phyloP scores from a whole-genome alignment of 2,888 invertebrate genomes.

The Tupiocoris notatus region DNA sequence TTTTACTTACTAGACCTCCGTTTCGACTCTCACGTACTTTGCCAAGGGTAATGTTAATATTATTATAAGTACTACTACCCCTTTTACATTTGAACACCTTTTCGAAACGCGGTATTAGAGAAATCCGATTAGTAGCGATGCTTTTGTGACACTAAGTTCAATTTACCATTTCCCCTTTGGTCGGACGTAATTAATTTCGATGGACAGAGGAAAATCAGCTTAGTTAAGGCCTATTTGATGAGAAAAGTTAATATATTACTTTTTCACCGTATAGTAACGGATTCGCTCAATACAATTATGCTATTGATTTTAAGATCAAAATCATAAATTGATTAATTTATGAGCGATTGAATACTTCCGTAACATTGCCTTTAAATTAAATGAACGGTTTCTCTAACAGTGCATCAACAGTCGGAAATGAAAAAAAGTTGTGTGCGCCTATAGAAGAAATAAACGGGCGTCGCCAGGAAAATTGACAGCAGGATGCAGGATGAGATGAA shows the following conservation, averaged over 20 bases:
- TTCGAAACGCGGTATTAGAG: background rate
- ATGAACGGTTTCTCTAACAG: background rate
- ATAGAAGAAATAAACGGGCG: slow-evolving; percentile 30
- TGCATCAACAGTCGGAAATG: slow-evolving; percentile 37
- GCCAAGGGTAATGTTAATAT: slow-evolving; percentile 25
- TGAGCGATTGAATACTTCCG: too few relatives aligned
- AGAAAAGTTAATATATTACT: too few relatives aligned
- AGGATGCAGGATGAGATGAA: background rate
- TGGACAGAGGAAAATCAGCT: too few relatives aligned
- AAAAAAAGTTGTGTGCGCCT: slow-evolving; percentile 27
- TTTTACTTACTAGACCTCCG: background rate
- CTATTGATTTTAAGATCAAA: too few relatives aligned
- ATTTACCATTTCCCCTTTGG: slow-evolving; percentile 9
- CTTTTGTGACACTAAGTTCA: slow-evolving; percentile 21
- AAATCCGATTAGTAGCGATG: slow-evolving; percentile 19
- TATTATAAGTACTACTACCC: slow-evolving; percentile 19
- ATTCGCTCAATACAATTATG: too few relatives aligned
- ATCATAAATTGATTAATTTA: too few relatives aligned
- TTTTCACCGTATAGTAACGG: too few relatives aligned
- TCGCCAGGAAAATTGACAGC: background rate
- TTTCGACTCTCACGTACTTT: background rate
- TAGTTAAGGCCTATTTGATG: too few relatives aligned
- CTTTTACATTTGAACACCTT: slow-evolving; percentile 25
- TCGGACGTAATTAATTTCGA: slow-evolving; percentile 2
- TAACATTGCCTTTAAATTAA: background rate